Evolutionary conservation across 2,797 vertebrate genomes (phyloP), one percentile per base, ranked within the genome.

Genomic region (Crax fasciolata): DNA sequence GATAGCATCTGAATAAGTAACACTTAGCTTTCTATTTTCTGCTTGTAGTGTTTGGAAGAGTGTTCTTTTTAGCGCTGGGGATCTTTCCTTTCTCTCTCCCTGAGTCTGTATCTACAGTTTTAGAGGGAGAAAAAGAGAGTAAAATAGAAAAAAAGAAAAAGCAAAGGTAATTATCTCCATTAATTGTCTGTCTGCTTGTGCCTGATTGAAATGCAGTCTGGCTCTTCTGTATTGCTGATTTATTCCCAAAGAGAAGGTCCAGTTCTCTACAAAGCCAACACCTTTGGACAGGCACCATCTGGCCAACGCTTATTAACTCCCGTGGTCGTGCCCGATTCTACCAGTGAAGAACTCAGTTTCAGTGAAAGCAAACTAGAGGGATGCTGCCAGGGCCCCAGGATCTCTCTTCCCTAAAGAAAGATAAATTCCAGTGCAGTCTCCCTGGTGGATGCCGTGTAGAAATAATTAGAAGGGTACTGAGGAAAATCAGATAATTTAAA

Each of bases 231-330:
- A 92, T 84, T 52, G 85, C 82, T 96, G 96, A 87, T 87, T 94
- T 93, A 92, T 92, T 97, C 97, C 96, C 97, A 96, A 90, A 90
- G 96, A 97, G 94, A 88, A 96, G 96, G 97, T 97, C 92, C 96
- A 84, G 90, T 97, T 97, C 93, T 94, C 96, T 95, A 78, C 92
- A 92, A 97, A 97, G 97, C 94, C 95, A 97, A 80, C 96, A 97
- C 97, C 97, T 97, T 96, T 95, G 95, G 97, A 98, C 96, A 96
- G 94, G 89, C 87, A 87, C 97, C 97, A 97, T 97, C 97, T 97
- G 97, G 96, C 84, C 91, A 90, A 49, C 90, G 43, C 82, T 96
- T 96, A 92, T 97, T 96, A 97, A 89, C 81, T 97, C 96, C 94
- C 90, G 21, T 68, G 66, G 83, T 72, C 84, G 66, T 72, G 68